Percentiles rank a stretch among this genome's conserved stretches.
Conservation (phyloP, 92 coral and sea anemone species). For the Siderastrea radians region DNA sequence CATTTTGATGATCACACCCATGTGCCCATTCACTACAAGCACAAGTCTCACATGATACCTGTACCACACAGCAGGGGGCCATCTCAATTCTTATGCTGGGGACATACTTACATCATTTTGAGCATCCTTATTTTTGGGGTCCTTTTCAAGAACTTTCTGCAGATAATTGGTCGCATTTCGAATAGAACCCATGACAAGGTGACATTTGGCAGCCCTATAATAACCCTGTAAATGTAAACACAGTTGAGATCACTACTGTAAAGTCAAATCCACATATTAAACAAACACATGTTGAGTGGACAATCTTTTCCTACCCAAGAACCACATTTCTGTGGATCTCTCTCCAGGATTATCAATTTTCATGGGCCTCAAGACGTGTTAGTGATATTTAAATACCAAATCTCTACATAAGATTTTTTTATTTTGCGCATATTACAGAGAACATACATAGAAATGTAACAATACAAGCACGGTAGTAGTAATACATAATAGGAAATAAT, state of each 20-base stretch:
- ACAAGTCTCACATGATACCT: not conserved
- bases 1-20: not conserved
- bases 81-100: too few relatives aligned
- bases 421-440: too few relatives aligned
- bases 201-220: conserved; percentile 94
- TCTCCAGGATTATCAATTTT: too few relatives aligned
- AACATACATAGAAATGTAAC: too few relatives aligned
- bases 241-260: not conserved
- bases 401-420: too few relatives aligned
- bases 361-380: too few relatives aligned
- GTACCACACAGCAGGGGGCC: not conserved
- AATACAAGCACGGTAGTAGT: too few relatives aligned
- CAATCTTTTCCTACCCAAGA: too few relatives aligned
- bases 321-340: too few relatives aligned
- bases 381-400: too few relatives aligned
- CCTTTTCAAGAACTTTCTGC: conserved; percentile 86
- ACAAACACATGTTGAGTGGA: too few relatives aligned
- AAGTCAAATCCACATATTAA: not conserved
- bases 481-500: too few relatives aligned
- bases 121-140: conserved; percentile 92
- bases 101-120: conserved; percentile 83
- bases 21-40: not conserved
- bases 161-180: conserved; percentile 83
- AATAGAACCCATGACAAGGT: conserved; percentile 93
- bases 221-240: conserved; percentile 78